phyloP scores from a whole-genome alignment of 2,113 vertebrate species.

The Heloderma charlesbogerti region DNA sequence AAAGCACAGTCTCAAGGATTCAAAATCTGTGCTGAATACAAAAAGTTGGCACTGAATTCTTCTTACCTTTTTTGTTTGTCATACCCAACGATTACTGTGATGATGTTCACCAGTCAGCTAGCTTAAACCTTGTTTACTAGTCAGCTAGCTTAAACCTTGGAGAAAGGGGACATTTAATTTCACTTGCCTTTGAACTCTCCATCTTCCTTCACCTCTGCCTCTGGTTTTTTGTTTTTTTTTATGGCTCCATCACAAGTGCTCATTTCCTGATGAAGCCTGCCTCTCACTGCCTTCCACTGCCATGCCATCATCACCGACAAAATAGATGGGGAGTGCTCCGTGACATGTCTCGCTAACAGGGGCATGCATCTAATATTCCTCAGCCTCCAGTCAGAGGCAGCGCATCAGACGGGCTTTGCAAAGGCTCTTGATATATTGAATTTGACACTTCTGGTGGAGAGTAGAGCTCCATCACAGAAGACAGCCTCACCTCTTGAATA shows the following conservation, averaged over 20 bases:
- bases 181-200: background rate
- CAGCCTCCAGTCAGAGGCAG: background rate
- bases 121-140: background rate
- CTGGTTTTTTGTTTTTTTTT: rapidly evolving
- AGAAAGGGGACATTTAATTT: background rate
- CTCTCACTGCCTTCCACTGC: background rate
- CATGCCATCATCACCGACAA: rapidly evolving
- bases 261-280: background rate
- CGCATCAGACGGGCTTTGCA: background rate
- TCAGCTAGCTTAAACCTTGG: background rate
- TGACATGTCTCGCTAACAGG: background rate
- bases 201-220: background rate
- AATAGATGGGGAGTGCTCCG: background rate
- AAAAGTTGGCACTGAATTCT: background rate
- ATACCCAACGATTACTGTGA: background rate
- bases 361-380: background rate
- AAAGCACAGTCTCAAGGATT: background rate
- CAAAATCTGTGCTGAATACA: background rate
- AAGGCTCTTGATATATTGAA: background rate
- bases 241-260: background rate
- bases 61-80: background rate
- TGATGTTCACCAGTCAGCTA: background rate
- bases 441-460: background rate
- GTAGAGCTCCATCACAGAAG: background rate
- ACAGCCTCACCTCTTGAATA: background rate